Evolutionary conservation across 2,888 invertebrate genomes (phyloP).

Genomic region (Germaria angustata): DNA sequence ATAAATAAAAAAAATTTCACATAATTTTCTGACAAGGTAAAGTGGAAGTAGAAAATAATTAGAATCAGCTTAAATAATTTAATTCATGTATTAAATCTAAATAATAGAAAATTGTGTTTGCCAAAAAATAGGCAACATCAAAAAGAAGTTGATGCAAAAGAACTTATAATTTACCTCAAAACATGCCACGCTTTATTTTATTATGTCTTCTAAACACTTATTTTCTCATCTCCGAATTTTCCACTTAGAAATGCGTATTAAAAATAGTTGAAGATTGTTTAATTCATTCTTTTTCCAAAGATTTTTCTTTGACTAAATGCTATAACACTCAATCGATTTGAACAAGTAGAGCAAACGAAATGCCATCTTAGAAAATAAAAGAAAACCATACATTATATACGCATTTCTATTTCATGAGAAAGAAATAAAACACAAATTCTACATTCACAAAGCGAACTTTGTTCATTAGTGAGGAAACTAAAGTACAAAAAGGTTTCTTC

Average conservation of each 20-base stretch:
- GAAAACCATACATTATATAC: background rate
- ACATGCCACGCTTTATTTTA: too few relatives aligned
- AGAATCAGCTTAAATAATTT: background rate
- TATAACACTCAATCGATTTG: background rate
- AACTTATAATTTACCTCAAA: too few relatives aligned
- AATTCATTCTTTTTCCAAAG: background rate
- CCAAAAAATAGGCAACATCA: background rate
- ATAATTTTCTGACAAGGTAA: background rate
- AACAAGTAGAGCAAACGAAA: background rate
- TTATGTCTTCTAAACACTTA: background rate
- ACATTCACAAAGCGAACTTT: background rate
- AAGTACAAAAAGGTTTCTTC: background rate
- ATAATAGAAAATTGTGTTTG: too few relatives aligned
- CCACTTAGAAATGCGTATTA: background rate
- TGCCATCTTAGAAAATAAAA: background rate
- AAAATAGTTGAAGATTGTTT: background rate
- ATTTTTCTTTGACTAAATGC: background rate
- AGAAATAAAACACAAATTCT: background rate
- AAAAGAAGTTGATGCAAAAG: background rate
- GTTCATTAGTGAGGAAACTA: background rate
- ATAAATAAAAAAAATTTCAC: background rate
- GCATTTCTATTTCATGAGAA: background rate
- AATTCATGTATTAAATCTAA: too few relatives aligned
- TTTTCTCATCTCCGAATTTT: background rate
- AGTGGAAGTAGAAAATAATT: constrained; percentile 10